Evolutionary conservation across 2,888 invertebrate genomes (phyloP).

Genomic region (Caenorhabditis sp.): DNA sequence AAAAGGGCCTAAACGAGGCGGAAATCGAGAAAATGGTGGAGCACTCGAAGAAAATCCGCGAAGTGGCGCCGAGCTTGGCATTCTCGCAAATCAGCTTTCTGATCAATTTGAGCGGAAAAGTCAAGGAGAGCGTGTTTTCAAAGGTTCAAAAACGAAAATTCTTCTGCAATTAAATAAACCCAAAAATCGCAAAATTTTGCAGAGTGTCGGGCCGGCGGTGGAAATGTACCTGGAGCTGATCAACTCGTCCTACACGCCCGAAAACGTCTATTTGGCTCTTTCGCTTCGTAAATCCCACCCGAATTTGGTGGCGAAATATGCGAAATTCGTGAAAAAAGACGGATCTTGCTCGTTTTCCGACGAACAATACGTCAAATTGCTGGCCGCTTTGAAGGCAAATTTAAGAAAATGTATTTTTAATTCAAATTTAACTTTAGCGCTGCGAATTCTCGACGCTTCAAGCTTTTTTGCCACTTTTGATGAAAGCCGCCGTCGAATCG

Average conservation of each 20-base stretch:
- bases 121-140: constrained; percentile 51
- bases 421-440: constrained; percentile 31
- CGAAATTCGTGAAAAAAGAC: constrained; percentile 58
- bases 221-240: constrained; percentile 48
- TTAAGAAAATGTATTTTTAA: background rate
- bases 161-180: background rate
- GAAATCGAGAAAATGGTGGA: constrained; percentile 48
- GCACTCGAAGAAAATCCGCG: constrained; percentile 48
- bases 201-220: constrained; percentile 43
- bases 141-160: constrained; percentile 30
- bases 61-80: constrained; percentile 47
- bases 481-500: constrained; percentile 29
- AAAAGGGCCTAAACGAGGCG: constrained; percentile 32
- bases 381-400: constrained; percentile 47
- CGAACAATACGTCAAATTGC: constrained; percentile 35
- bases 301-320: constrained; percentile 28
- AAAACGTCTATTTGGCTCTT: constrained; percentile 39
- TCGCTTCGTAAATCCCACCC: constrained; percentile 23
- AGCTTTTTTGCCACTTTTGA: constrained; percentile 41
- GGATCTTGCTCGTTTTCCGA: constrained; percentile 44
- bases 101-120: constrained; percentile 32
- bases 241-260: constrained; percentile 29
- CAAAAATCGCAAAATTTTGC: constrained; percentile 5
- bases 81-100: constrained; percentile 53
- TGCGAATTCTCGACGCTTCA: constrained; percentile 47